Percentiles rank a stretch among this genome's conserved stretches.
Evolutionary conservation across 2,797 vertebrate genomes (phyloP).

Genomic region (Anguilla anguilla): DNA sequence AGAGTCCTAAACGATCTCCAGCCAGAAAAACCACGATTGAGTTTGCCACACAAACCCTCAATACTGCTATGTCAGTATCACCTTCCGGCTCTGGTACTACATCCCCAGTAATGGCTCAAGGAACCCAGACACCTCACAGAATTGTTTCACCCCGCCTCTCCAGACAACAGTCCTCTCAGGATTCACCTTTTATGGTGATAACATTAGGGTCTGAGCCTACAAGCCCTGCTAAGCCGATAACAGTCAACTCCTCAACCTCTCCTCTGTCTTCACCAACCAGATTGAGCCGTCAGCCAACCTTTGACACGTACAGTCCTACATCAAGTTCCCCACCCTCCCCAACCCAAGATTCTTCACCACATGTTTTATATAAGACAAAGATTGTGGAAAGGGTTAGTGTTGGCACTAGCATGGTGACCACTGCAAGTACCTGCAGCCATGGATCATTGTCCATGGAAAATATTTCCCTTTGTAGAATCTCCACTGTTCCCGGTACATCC

Average conservation of each 20-base stretch:
- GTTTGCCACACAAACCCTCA: slow-evolving; percentile 77
- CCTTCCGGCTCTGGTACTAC: slow-evolving; percentile 54
- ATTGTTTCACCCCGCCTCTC: slow-evolving; percentile 78
- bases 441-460: slow-evolving; percentile 84
- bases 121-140: slow-evolving; percentile 80
- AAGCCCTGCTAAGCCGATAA: slow-evolving; percentile 81
- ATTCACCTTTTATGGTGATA: slow-evolving; percentile 88
- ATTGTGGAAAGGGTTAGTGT: slow-evolving; percentile 74
- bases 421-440: slow-evolving; percentile 76
- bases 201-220: slow-evolving; percentile 82
- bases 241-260: slow-evolving; percentile 85
- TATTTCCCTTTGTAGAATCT: slow-evolving; percentile 89
- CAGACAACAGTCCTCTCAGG: slow-evolving; percentile 89
- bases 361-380: slow-evolving; percentile 72
- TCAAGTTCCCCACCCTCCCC: slow-evolving; percentile 72
- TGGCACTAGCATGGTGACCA: slow-evolving; percentile 66
- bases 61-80: slow-evolving; percentile 51
- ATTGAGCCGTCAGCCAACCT: slow-evolving; percentile 72
- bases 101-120: slow-evolving; percentile 78
- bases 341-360: slow-evolving; percentile 71
- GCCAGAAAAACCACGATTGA: slow-evolving; percentile 68
- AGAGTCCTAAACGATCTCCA: slow-evolving; percentile 81
- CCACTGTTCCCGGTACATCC: slow-evolving; percentile 82
- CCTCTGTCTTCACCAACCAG: slow-evolving; percentile 88
- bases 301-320: slow-evolving; percentile 77